A percentile compares a stretch with the other conserved stretches of the same genome.
Evolutionary conservation across 2,113 vertebrate genomes (phyloP).

Genomic region (Sula dactylatra): DNA sequence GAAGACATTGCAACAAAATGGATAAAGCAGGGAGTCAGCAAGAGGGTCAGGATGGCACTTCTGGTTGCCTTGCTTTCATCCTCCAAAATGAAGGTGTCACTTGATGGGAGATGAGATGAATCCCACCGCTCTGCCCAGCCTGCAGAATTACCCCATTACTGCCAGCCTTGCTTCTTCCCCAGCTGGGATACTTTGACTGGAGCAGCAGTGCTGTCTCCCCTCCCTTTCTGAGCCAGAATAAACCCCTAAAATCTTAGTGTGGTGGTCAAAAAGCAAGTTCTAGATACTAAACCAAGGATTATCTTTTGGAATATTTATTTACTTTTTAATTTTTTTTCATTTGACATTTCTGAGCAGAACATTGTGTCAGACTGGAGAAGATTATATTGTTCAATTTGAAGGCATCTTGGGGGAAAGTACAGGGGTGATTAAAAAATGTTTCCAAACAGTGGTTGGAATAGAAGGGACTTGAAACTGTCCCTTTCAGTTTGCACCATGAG

Average conservation of each 20-base stretch:
- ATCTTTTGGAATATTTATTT: neutral
- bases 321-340: neutral
- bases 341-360: neutral
- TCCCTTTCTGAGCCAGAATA: neutral
- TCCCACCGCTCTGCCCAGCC: neutral
- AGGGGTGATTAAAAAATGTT: neutral
- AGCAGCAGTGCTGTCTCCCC: neutral
- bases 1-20: neutral
- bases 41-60: neutral
- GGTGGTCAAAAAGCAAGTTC: neutral
- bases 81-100: neutral
- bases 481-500: neutral
- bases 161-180: neutral
- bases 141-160: neutral
- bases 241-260: neutral
- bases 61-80: neutral
- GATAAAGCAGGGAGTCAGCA: neutral
- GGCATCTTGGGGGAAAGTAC: neutral
- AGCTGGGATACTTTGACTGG: neutral
- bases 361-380: neutral
- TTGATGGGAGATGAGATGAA: neutral
- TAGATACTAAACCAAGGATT: neutral
- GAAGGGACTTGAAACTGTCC: neutral
- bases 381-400: neutral
- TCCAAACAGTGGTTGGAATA: neutral